Evolutionary conservation across 2,797 vertebrate genomes (phyloP), one percentile per base, ranked within the genome.

Genomic region (Salmo trutta): DNA sequence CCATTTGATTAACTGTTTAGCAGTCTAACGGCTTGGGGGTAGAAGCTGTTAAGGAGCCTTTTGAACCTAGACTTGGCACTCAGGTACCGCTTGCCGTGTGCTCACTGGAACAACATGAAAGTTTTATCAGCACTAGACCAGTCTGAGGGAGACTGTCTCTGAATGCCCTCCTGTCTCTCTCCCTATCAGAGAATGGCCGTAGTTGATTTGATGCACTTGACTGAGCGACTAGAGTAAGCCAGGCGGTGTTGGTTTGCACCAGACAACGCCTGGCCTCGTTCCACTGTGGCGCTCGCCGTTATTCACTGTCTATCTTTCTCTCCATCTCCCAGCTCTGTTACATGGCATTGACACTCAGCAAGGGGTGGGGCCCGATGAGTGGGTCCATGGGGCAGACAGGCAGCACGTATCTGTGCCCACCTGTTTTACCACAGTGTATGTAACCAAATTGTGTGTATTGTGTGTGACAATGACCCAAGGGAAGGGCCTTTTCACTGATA

Each of bases 251-350:
- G 76, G 77, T 67, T 83, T 88, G 83, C 84, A 86, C 73, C 68
- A 80, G 76, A 79, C 76, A 29, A 69, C 64, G 80, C 75, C 78
- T 78, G 81, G 81, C 79, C 82, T 77, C 71, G 65, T 67, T 36
- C 36, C 64, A 66, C 29, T 33, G 47, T 80, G 70, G 76, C 21
- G 29, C 41, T 53, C 75, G 62, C 79, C 81, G 19, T 64, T 81
- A 83, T 84, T 82, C 80, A 84, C 67, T 85, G 86, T 80, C 83
- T 85, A 84, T 88, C 83, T 77, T 74, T 72, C 36, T 36, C 76
- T 74, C 75, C 77, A 85, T 83, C 84, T 79, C 69, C 75, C 77
- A 19, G 86, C 84, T 86, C 84, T 0, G 77, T 88, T 88, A 86
- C 86, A 86, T 75, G 74, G 77, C 77, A 68, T n/a, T 29, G 54